Evolutionary conservation across 2,797 vertebrate genomes (phyloP), one percentile per base, ranked within the genome.

Genomic region (Periophthalmus magnuspinnatus): DNA sequence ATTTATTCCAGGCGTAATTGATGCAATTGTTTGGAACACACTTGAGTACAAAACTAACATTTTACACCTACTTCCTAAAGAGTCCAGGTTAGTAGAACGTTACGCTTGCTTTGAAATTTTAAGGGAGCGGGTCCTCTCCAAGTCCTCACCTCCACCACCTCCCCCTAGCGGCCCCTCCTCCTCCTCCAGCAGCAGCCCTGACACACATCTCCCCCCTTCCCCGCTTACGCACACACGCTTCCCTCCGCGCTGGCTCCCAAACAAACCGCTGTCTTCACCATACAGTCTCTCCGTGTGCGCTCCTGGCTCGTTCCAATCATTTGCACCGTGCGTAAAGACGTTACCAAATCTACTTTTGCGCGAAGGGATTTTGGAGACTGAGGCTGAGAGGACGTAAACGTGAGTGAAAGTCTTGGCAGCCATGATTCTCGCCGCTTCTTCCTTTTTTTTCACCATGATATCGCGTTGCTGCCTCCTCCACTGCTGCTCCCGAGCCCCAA

Each of bases 361-460:
- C 58, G 67, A 13, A 74, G 81, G 63, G 76, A 80, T 81, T 60
- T 61, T 45, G 56, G 45, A 60, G 52, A 21, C 28, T 64, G 50
- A 50, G 48, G 45, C 60, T 63, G 87, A 93, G 90, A 82, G 80
- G 72, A 86, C 90, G 87, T 81, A 78, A 88, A 83, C 82, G 89
- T 85, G 93, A 95, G 94, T 93, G 93, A 95, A 94, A 96, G 95
- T 96, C 94, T 36, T 94, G 96, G 97, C 97, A 98, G 97, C 96
- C 97, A 99, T 99, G 96, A 98, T 97, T 94, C 91, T 75, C 84
- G 9, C 21, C 24, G 58, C 68, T 71, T 74, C 81, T 80, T 80
- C 68, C n/a, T n/a, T n/a, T 69, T 75, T 81, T 81, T 80, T 63
- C 72, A 72, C 76, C 81, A 70, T 76, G 76, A 81, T 78, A 72